Percentiles rank a stretch among this genome's conserved stretches.
Evolutionary conservation across 2,888 invertebrate species (phyloP).

Genomic region (Calliopum simillimum): DNA sequence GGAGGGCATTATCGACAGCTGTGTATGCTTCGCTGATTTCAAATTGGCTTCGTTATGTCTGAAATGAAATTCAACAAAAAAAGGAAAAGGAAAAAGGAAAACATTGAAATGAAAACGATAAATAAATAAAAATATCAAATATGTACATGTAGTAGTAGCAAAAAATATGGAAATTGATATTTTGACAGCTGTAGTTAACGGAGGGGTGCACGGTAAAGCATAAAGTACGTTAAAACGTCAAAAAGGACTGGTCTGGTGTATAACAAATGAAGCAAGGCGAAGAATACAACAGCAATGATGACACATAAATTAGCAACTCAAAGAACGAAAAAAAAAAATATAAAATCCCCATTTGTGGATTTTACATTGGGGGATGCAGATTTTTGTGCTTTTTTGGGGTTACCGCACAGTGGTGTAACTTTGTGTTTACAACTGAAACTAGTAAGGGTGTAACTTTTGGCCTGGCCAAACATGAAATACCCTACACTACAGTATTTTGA

Average conservation of each 20-base stretch:
- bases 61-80: conserved; percentile 44
- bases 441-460: too few species aligned
- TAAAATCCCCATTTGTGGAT: conserved; percentile 4
- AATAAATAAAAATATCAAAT: conserved; percentile 1
- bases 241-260: background rate
- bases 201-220: background rate
- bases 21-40: conserved; percentile 67
- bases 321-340: background rate
- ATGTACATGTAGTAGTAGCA: background rate
- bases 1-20: conserved; percentile 65
- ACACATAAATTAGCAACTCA: conserved; percentile 8
- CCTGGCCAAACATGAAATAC: too few species aligned
- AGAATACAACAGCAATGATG: background rate
- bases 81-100: conserved; percentile 43
- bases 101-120: conserved; percentile 6
- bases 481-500: too few species aligned
- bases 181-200: conserved; percentile 16
- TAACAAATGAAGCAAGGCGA: background rate
- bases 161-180: conserved; percentile 37
- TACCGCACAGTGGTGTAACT: background rate
- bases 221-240: background rate
- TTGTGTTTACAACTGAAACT: too few species aligned
- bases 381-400: background rate
- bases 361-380: too few species aligned
- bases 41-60: conserved; percentile 66